Evolutionary conservation across 2,888 invertebrate genomes (phyloP).

Genomic region (Dynastes tityus): DNA sequence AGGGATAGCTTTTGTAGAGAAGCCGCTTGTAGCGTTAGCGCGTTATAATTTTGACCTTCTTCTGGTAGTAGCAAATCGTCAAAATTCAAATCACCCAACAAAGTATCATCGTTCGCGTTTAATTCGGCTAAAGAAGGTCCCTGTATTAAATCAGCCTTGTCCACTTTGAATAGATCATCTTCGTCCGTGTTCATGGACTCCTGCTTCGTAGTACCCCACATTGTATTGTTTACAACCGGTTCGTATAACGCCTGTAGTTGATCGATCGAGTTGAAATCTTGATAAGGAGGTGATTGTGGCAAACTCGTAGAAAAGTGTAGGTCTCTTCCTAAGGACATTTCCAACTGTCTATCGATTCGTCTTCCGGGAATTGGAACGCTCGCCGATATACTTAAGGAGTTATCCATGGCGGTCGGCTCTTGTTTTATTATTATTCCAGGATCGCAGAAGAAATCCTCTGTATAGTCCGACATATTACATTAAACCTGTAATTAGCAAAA

Average conservation of each 20-base stretch:
- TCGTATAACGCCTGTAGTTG: slow-evolving; percentile 68
- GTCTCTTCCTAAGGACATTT: slow-evolving; percentile 70
- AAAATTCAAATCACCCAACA: slow-evolving; percentile 88
- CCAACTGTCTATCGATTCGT: slow-evolving; percentile 69
- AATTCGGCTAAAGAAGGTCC: slow-evolving; percentile 88
- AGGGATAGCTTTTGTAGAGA: slow-evolving; percentile 36
- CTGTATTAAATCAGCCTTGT: slow-evolving; percentile 88
- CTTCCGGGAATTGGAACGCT: slow-evolving; percentile 78
- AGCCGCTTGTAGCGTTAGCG: slow-evolving; percentile 30
- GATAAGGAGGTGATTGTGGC: slow-evolving; percentile 73
- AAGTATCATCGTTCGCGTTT: slow-evolving; percentile 88
- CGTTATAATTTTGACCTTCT: slow-evolving; percentile 71
- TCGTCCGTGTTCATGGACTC: slow-evolving; percentile 83
- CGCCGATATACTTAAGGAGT: slow-evolving; percentile 71
- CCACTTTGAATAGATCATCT: slow-evolving; percentile 91
- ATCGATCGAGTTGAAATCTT: slow-evolving; percentile 65
- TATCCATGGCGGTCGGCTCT: slow-evolving; percentile 73
- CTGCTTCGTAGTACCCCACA: slow-evolving; percentile 67
- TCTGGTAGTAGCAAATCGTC: slow-evolving; percentile 86
- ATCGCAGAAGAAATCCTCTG: slow-evolving; percentile 78
- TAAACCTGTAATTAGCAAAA: slow-evolving; percentile 32
- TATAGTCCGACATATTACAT: slow-evolving; percentile 75
- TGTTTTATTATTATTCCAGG: slow-evolving; percentile 77
- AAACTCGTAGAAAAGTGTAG: slow-evolving; percentile 75
- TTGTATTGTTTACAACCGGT: slow-evolving; percentile 69